Percentiles rank a stretch among this genome's conserved stretches.
These are phyloP conservation scores for Drosophila setifemur DNA, from an alignment of 1,140 invertebrate species.

Conservation along the genomic window DNA sequence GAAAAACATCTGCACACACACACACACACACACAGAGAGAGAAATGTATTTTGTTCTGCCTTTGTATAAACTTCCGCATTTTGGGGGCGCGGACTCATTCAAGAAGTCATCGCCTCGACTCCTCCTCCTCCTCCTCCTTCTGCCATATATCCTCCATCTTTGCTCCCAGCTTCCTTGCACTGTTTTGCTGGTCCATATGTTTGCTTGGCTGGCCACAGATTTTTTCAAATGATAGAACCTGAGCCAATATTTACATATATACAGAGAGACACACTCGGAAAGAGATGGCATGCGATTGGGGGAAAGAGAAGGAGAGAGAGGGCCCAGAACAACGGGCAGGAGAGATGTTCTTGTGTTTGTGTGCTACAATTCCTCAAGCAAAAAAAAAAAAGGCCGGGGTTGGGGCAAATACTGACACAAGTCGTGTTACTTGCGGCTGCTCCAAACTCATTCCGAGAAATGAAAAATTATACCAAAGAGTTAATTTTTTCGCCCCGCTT, in stretches of 20 bases:
- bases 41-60: constrained; percentile 45
- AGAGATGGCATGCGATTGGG: constrained; percentile 12
- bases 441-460: constrained; percentile 71
- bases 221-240: constrained; percentile 71
- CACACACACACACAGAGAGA: constrained; percentile 1
- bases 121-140: constrained; percentile 35
- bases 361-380: constrained; percentile 41
- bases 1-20: constrained; percentile 12
- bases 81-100: constrained; percentile 57
- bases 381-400: not conserved
- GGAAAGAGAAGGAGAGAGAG: constrained; percentile 7
- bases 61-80: constrained; percentile 72
- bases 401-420: constrained; percentile 16
- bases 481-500: constrained; percentile 66
- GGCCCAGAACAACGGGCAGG: constrained; percentile 36
- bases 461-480: constrained; percentile 77
- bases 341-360: constrained; percentile 67
- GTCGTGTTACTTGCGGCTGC: constrained; percentile 50
- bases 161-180: constrained; percentile 3
- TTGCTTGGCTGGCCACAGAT: constrained; percentile 70
- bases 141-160: constrained; percentile 32
- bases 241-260: constrained; percentile 72
- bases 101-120: constrained; percentile 52
- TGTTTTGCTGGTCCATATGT: not conserved
- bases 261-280: constrained; percentile 19